Conservation (phyloP, 2,113 vertebrate genomes). For the Ptilorrhoa leucosticta region DNA sequence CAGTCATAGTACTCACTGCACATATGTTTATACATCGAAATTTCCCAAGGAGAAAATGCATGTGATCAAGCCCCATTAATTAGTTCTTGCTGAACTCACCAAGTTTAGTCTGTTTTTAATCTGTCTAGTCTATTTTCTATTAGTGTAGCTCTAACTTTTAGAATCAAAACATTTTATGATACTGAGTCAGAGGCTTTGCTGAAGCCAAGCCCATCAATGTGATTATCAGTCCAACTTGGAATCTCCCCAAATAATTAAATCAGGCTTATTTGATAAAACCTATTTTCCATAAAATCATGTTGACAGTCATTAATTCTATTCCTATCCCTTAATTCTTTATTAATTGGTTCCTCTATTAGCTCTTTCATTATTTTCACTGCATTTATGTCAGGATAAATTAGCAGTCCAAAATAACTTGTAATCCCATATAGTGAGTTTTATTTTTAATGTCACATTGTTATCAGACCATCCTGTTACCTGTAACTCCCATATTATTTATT, state of each 20-base stretch:
- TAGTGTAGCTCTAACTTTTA: conserved; percentile 2
- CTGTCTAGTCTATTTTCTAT: neutral
- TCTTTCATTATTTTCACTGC: conserved; percentile 23
- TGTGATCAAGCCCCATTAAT: neutral
- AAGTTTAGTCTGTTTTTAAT: neutral
- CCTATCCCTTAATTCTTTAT: conserved; percentile 56
- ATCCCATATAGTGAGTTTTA: neutral
- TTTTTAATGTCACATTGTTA: neutral
- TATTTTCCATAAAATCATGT: conserved; percentile 64
- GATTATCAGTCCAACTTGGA: conserved; percentile 54
- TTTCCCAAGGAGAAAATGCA: neutral
- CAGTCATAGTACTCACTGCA: neutral
- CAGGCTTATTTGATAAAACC: conserved; percentile 60
- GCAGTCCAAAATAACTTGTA: neutral
- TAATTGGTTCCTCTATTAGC: conserved; percentile 41
- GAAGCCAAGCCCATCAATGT: conserved; percentile 43
- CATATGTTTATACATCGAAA: neutral
- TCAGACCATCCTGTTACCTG: neutral
- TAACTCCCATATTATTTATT: neutral
- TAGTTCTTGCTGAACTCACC: neutral
- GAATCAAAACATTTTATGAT: neutral
- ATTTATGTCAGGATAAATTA: conserved; percentile 43
- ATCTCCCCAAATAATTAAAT: conserved; percentile 61
- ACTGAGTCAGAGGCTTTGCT: conserved; percentile 13
- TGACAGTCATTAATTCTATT: conserved; percentile 53